Evolutionary conservation across 2,113 vertebrate genomes (phyloP).

Genomic region (Embiotoca jacksoni): DNA sequence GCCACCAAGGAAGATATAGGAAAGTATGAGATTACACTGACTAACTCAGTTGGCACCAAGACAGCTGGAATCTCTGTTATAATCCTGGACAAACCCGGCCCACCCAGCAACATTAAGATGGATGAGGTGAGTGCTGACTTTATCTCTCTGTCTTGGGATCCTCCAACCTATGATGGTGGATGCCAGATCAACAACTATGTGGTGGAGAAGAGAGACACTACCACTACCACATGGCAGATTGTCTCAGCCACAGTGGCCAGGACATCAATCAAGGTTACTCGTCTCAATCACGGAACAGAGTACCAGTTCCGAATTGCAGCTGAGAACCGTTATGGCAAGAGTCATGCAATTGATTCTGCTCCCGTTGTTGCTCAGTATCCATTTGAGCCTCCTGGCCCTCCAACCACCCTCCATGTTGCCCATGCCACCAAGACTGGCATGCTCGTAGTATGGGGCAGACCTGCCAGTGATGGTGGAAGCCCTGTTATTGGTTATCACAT

Average conservation of each 20-base stretch:
- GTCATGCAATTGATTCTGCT: conserved; percentile 87
- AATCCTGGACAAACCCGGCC: conserved; percentile 94
- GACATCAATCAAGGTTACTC: conserved; percentile 93
- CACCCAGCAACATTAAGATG: conserved; percentile 89
- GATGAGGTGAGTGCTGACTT: conserved; percentile 96
- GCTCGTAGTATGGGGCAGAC: conserved; percentile 93
- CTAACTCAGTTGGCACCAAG: conserved; percentile 89
- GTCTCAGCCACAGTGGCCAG: conserved; percentile 98
- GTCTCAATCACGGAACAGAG: conserved; percentile 91
- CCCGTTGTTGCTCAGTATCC: conserved; percentile 94
- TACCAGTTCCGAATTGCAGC: conserved; percentile 98
- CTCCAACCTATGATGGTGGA: conserved; percentile 95
- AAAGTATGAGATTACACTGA: conserved; percentile 92
- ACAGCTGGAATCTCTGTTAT: conserved; percentile 89
- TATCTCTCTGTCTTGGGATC: conserved; percentile 92
- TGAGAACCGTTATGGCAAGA: conserved; percentile 98
- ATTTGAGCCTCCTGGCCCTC: conserved; percentile 92
- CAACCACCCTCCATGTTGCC: conserved; percentile 89
- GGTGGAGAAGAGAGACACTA: conserved; percentile 97
- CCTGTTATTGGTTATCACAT: conserved; percentile 94
- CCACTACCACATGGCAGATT: conserved; percentile 93
- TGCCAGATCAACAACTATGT: conserved; percentile 99
- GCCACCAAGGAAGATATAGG: conserved; percentile 93
- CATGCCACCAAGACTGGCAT: conserved; percentile 94
- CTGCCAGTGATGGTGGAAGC: conserved; percentile 95